Evolutionary conservation across 2,888 invertebrate species (phyloP).

Genomic region (Drosophila aldrichi): DNA sequence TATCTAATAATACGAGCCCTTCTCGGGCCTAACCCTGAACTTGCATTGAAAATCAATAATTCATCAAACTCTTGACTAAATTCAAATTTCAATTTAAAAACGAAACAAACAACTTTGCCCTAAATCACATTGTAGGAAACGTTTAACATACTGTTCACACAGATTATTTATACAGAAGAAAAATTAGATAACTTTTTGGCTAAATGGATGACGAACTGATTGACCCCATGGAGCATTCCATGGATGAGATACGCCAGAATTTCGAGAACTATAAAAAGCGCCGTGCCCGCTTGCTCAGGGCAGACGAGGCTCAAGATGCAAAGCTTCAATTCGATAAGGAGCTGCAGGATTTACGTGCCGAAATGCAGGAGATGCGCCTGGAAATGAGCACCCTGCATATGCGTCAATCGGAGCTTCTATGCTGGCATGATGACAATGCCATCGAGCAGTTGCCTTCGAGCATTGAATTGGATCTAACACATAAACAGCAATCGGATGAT

Average conservation of each 20-base stretch:
- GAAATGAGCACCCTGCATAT: constrained; percentile 10
- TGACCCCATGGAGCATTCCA: constrained; percentile 7
- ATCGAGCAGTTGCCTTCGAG: constrained; percentile 35
- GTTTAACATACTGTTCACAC: not conserved
- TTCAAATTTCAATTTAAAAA: constrained; percentile 18
- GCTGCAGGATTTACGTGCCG: constrained; percentile 10
- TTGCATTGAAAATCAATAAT: constrained; percentile 73
- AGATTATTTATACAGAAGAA: not conserved
- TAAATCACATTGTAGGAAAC: constrained; percentile 8
- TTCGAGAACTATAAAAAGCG: constrained; percentile 33
- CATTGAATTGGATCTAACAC: not conserved
- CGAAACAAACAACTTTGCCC: not conserved
- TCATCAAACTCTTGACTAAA: constrained; percentile 25
- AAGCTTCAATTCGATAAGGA: constrained; percentile 14
- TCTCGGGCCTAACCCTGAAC: constrained; percentile 63
- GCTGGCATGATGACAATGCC: constrained; percentile 30
- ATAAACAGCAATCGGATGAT: not conserved
- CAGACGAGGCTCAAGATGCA: not conserved
- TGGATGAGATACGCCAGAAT: constrained; percentile 42
- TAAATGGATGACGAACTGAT: constrained; percentile 9
- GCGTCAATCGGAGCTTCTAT: constrained; percentile 16
- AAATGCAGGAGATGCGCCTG: constrained; percentile 20
- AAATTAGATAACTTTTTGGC: too few relatives aligned
- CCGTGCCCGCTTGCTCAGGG: not conserved
- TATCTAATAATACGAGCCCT: constrained; percentile 48